phyloP scores from a whole-genome alignment of 1,140 invertebrate species.

The Telenomus remus region DNA sequence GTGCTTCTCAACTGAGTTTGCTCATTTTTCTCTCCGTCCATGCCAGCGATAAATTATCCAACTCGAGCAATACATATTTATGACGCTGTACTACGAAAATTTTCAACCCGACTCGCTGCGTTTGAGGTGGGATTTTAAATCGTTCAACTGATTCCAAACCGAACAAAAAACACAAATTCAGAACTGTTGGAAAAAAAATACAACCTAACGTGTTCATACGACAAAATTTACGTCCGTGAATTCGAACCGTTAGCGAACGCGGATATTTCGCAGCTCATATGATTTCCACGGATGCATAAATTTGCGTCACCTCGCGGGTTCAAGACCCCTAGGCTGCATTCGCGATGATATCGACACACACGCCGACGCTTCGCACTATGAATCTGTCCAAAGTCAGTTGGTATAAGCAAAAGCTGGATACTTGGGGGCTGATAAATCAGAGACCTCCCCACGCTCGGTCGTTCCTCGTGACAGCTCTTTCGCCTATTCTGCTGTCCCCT shows the following conservation, averaged over 20 bases:
- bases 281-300: conserved; percentile 33
- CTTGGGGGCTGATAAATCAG: conserved; percentile 36
- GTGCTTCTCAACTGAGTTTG: too few species aligned
- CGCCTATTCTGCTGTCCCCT: conserved; percentile 27
- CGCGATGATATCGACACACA: conserved; percentile 41
- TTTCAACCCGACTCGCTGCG: too few species aligned
- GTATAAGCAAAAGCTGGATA: conserved; percentile 18
- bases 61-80: too few species aligned
- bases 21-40: too few species aligned
- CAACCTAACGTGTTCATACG: neutral
- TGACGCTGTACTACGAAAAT: too few species aligned
- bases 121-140: conserved; percentile 2
- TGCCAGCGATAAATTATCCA: too few species aligned
- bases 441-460: conserved; percentile 33
- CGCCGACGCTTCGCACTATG: conserved; percentile 27
- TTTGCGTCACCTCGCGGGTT: conserved; percentile 20
- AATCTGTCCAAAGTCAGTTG: conserved; percentile 36
- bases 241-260: conserved; percentile 21
- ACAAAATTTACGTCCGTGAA: conserved; percentile 28
- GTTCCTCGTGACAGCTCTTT: conserved; percentile 21
- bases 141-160: neutral
- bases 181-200: too few species aligned
- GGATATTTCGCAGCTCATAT: conserved; percentile 26
- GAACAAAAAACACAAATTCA: too few species aligned
- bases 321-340: conserved; percentile 13